Evolutionary conservation across 1,140 invertebrate genomes (phyloP), one percentile per base, ranked within the genome.

Genomic region (Drosophila sp.): DNA sequence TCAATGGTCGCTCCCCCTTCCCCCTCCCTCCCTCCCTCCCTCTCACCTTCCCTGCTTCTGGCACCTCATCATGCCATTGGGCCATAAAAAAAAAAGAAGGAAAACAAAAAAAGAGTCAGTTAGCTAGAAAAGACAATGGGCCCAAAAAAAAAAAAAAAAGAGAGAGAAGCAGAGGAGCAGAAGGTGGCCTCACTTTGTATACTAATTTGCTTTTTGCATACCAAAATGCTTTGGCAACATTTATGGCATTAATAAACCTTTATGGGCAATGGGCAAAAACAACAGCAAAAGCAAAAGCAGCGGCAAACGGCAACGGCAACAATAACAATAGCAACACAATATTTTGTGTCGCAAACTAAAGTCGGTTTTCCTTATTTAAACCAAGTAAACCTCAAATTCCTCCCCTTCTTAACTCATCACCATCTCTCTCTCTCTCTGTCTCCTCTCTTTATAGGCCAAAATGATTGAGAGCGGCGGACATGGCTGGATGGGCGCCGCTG

Each of bases 181-280:
- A 62, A 63, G 27, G 47, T 66, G 66, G 78, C 70, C 76, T 73
- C 78, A 84, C 76, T 89, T 89, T 89, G 85, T 89, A 89, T 89
- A 90, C 84, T 89, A 89, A 89, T 89, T 89, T 89, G 85, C 85
- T 78, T 72, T 79, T 80, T 79, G 85, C 85, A 90, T 90, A 89
- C 78, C 62, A 73, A 83, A 90, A 79, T 78, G 80, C 84, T 66
- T 78, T 65, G 33, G 30, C 68, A 71, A 81, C 85, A 90, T 90
- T 90, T 90, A 90, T 90, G 85, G 86, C 85, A 75, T 74, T 79
- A 83, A 90, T 90, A 90, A 90, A 90, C 75, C 90, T 90, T 90
- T 85, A 90, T 87, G 84, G 83, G 77, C 72, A 77, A 78, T 65
- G 73, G 62, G 57, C 58, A 73, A 66, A 75, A 74, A 86, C 76